Base-by-base conservation (phyloP, 1,140 invertebrate species). In the Drosophila grimshawi region DNA sequence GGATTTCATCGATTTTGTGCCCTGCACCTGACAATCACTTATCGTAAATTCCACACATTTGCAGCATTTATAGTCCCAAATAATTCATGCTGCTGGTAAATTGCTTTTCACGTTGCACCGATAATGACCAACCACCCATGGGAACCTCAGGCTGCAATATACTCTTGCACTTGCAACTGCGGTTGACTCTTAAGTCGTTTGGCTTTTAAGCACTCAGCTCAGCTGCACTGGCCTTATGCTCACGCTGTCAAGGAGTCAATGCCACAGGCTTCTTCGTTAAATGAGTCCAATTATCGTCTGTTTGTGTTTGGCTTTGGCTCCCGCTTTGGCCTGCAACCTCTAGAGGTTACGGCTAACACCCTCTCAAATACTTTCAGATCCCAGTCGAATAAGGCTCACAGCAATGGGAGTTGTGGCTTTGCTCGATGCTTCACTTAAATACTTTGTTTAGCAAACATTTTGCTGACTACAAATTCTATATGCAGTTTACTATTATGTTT, bases 21-120 rank as follows among this genome's bases (percentile, higher is more conserved):
- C 62, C 55, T 61, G 64, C 60, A 48, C 56, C 52, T 56, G 69
- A 66, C 76, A 75, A 75, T 78, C 68, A 70, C 60, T 75, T 74
- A 67, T 39, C 52, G 32, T 59, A 35, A 55, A 35, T n/a, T 27
- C 19, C 19, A 29, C 61, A 29, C 10, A 43, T n/a, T 7, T 4
- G 1, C 29, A 33, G 30, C 41, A 4, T 45, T 59, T 46, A 46
- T 46, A 59, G 56, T 19, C 11, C 5, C 41, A 46, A 59, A 59
- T 48, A 46, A 45, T 46, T 60, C 30, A 60, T 46, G 19, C 41
- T 32, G 56, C 41, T 60, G 56, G 30, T 4, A 60, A 46, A 61
- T 61, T 46, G 59, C 59, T 49, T 61, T 35, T 35, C 59, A 35
- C 52, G 52, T 32, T 27, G 52, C 52, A 37, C 10, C 32, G 43